Evolutionary conservation across 2,113 vertebrate species (phyloP).

Genomic region (Hemicordylus capensis): DNA sequence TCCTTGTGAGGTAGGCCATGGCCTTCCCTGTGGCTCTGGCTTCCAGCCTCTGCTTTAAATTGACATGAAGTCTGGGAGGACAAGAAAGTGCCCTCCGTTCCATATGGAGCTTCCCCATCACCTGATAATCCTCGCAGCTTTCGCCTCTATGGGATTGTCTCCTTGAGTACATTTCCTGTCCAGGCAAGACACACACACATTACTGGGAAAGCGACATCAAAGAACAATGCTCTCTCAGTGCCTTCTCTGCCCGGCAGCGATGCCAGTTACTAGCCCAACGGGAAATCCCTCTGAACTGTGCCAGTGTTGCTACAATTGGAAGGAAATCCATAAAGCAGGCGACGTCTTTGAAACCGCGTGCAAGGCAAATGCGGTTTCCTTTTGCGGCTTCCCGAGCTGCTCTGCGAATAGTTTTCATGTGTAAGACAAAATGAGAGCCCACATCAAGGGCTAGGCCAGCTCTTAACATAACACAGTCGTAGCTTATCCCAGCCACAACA

Average conservation of each 20-base stretch:
- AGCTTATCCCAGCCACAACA: constrained; percentile 70
- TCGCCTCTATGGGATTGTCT: not conserved
- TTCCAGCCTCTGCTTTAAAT: not conserved
- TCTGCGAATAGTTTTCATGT: constrained; percentile 38
- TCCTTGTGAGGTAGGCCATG: no score
- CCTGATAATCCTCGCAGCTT: not conserved
- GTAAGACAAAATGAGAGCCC: constrained; percentile 61
- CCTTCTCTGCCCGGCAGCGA: not conserved
- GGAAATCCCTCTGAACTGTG: constrained; percentile 28
- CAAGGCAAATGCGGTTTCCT: not conserved
- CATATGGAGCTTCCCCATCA: not conserved
- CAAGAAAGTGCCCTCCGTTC: not conserved
- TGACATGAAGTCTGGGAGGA: not conserved
- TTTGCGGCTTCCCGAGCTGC: constrained; percentile 51
- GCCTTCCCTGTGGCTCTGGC: not conserved
- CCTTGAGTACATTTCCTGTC: not conserved
- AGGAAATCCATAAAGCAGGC: constrained; percentile 19
- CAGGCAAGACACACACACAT: accelerated
- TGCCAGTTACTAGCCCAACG: not conserved
- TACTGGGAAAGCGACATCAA: no score
- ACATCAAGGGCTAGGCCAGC: constrained; percentile 61
- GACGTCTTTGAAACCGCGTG: constrained; percentile 21
- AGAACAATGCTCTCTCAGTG: not conserved
- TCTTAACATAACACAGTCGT: constrained; percentile 70
- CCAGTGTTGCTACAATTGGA: not conserved